These are phyloP conservation scores for Gnatocerus cornutus DNA, from an alignment of 2,888 invertebrate genomes.

Conservation along the genomic window DNA sequence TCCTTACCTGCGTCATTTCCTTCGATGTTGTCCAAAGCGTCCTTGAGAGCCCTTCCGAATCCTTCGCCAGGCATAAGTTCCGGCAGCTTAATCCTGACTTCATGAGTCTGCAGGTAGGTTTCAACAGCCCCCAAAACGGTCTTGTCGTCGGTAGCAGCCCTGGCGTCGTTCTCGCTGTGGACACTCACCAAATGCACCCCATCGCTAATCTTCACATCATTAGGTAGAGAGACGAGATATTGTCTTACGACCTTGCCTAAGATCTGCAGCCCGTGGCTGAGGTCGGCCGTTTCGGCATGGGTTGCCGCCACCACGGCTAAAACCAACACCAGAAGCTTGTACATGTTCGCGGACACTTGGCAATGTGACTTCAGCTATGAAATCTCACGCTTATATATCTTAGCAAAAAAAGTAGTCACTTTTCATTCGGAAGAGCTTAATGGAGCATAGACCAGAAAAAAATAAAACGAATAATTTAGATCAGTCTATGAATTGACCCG, in stretches of 20 bases:
- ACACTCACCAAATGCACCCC: constrained; percentile 78
- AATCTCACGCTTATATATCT: constrained; percentile 47
- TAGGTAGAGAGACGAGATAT: constrained; percentile 72
- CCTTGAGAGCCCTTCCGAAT: constrained; percentile 72
- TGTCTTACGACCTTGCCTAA: constrained; percentile 71
- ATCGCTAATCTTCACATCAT: constrained; percentile 76
- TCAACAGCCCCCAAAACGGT: constrained; percentile 76
- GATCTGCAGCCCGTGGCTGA: constrained; percentile 64
- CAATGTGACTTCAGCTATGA: constrained; percentile 54
- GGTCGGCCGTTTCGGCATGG: constrained; percentile 55
- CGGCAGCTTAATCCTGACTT: constrained; percentile 81
- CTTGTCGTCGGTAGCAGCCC: constrained; percentile 73
- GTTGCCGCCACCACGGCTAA: constrained; percentile 50
- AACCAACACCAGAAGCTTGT: constrained; percentile 62
- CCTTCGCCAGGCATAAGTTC: constrained; percentile 80
- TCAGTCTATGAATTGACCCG: constrained; percentile 63
- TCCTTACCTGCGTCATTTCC: constrained; percentile 72
- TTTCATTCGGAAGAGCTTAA: constrained; percentile 66
- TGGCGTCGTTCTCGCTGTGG: constrained; percentile 70
- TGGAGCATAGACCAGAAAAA: constrained; percentile 69
- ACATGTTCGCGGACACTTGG: constrained; percentile 60
- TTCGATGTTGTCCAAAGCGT: constrained; percentile 72
- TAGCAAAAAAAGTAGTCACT: constrained; percentile 51
- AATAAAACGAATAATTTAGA: constrained; percentile 65
- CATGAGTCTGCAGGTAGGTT: constrained; percentile 81